Base-by-base conservation (phyloP, 1,140 invertebrate genomes). In the Orussus abietinus region DNA sequence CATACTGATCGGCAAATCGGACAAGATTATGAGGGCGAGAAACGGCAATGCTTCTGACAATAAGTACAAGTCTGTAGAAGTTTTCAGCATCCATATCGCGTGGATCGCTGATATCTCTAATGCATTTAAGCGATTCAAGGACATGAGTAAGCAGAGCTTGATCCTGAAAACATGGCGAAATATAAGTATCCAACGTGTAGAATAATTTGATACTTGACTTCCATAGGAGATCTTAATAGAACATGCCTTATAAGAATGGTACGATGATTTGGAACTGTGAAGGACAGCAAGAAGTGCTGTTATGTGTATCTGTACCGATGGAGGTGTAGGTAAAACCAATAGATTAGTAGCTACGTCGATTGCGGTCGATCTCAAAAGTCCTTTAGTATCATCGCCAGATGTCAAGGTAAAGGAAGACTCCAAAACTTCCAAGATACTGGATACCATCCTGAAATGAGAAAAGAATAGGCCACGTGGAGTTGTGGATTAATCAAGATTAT, bases 81-180 rank as follows among this genome's bases (percentile, higher is more conserved):
- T 86, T 87, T 70, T 96, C 93, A 3, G 92, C 89, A 69, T 96
- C 93, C 38, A 95, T 81, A 49, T 86, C 77, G 40, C 78, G 71
- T 15, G 76, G 47, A 62, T 75, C 71, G 58, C 61, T 55, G 1
- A 60, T 55, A 21, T 80, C 75, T 15, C 81, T 78, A 58, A 91
- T 80, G 37, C 75, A 68, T 14, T 75, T 77, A 15, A 92, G 69
- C 31, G 84, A 82, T 15, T 79, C 74, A 48, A 86, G 76, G 4
- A 93, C 88, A 56, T 90, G 86, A 29, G 78, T 79, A 6, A 95
- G 64, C 2, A 94, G 75, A 1, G 89, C 87, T 59, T 91, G 84
- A 69, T 92, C 88, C 79, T 84, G 33, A 21, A 66, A 54, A 37
- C 19, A 33, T 4, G 5, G 12, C 21, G 29, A 34, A 18, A 42